Evolutionary conservation across 2,113 vertebrate genomes (phyloP).

Genomic region (Nematolebias whitei): DNA sequence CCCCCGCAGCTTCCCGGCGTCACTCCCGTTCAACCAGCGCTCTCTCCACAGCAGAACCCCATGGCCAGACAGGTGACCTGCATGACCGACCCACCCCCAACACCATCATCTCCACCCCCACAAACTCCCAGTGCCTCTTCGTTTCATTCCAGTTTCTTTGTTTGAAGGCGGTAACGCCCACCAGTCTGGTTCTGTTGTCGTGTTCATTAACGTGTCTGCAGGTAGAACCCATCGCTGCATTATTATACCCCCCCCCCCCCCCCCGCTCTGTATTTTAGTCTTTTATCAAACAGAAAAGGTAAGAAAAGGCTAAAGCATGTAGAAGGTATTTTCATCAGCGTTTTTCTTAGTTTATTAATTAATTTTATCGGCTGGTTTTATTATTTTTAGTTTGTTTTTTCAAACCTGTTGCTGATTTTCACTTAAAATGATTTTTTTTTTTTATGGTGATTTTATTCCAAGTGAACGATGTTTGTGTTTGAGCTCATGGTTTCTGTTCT

Average conservation of each 20-base stretch:
- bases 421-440: no score
- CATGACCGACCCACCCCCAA: slow-evolving; percentile 78
- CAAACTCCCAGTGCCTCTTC: not conserved
- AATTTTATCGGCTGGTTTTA: no score
- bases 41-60: slow-evolving; percentile 95
- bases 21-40: slow-evolving; percentile 99
- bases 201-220: slow-evolving; percentile 16
- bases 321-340: no score
- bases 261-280: slow-evolving; percentile 3
- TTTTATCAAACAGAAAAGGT: not conserved
- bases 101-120: no score
- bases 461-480: slow-evolving; percentile 8
- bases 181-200: slow-evolving; percentile 61
- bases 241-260: no score
- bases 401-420: no score
- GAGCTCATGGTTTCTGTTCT: not conserved
- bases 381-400: no score
- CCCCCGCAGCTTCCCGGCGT: slow-evolving; percentile 97
- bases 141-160: not conserved
- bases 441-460: not conserved
- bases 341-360: no score
- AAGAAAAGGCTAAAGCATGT: not conserved
- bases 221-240: slow-evolving; percentile 18
- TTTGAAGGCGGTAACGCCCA: not conserved
- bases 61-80: slow-evolving; percentile 99